Evolutionary conservation across 2,797 vertebrate species (phyloP).

Genomic region (Leptoclinus maculatus): DNA sequence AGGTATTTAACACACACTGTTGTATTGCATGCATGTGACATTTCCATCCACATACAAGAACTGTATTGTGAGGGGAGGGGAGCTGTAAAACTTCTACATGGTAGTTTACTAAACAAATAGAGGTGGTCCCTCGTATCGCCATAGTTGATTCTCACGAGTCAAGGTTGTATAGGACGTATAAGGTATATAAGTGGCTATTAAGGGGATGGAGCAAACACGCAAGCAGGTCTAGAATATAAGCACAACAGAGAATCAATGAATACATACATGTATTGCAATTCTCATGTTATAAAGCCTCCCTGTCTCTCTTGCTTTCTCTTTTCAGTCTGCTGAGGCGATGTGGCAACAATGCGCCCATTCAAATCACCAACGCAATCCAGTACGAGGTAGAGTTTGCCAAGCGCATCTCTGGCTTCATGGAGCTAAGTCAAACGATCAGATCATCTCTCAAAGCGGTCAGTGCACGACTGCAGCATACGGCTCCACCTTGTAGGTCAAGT

Average conservation of each 20-base stretch:
- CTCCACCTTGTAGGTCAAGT: background rate
- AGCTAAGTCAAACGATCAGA: constrained; percentile 96
- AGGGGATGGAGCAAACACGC: background rate
- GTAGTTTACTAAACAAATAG: background rate
- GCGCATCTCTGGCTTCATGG: constrained; percentile 93
- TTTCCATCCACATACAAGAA: background rate
- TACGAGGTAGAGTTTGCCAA: constrained; percentile 96
- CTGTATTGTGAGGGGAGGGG: background rate
- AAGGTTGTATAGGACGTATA: background rate
- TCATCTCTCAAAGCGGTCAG: constrained; percentile 94
- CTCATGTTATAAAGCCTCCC: constrained; percentile 15
- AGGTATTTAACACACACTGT: constrained; percentile 76
- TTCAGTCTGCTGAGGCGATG: constrained; percentile 90
- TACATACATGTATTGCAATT: background rate
- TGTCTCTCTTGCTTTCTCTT: constrained; percentile 31
- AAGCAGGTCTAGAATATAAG: constrained; percentile 6
- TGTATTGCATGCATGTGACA: background rate
- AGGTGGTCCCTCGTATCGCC: background rate
- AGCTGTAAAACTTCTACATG: background rate
- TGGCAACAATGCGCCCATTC: constrained; percentile 92
- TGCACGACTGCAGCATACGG: constrained; percentile 17
- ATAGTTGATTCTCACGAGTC: background rate
- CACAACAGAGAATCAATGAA: background rate
- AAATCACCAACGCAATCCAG: constrained; percentile 94
- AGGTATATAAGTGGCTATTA: background rate